Evolutionary conservation across 2,888 invertebrate genomes (phyloP), one percentile per base, ranked within the genome.

Genomic region (Neoaliturus tenellus): DNA sequence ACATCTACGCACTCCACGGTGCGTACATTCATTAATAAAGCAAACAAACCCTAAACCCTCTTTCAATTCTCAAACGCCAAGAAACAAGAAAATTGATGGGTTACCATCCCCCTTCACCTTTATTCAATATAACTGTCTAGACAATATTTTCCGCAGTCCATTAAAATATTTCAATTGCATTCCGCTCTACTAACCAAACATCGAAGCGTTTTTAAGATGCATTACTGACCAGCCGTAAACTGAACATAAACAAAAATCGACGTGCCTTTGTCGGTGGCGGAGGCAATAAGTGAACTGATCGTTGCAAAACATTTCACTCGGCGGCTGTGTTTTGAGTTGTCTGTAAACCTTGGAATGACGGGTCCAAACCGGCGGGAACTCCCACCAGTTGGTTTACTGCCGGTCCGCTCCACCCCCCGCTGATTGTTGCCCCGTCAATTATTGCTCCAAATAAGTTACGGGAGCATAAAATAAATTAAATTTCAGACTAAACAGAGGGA

Each of bases 221-320:
- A 44, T 51, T 51, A 23, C 23, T 51, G 51, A 51, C 51, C 51
- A 23, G 10, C 51, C 51, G 51, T 51, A 51, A 51, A 51, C n/a
- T 23, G 51, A 10, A 51, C 23, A 51, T 51, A 51, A 51, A 51
- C 51, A 51, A 51, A 51, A 23, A 51, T 51, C 5, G 51, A 51
- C 23, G 51, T n/a, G n/a, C 23, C 23, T 51, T 44, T 23, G 20
- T 23, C 51, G 51, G 5, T 23, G 23, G 23, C 28, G 5, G 4
- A 8, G 48, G 14, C 48, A 48, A 17, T 31, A 62, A 62, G 62
- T 62, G 28, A 28, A 62, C 28, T 62, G 10, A 20, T 51, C 23
- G 20, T 51, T 62, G 62, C 62, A 62, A 62, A 51, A 62, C 62
- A 62, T 28, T 62, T 62, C 62, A 62, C 20, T 62, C 31, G 28